These are phyloP conservation scores for Crotalus horridus DNA, from an alignment of 2,113 vertebrate species.

Conservation along the genomic window DNA sequence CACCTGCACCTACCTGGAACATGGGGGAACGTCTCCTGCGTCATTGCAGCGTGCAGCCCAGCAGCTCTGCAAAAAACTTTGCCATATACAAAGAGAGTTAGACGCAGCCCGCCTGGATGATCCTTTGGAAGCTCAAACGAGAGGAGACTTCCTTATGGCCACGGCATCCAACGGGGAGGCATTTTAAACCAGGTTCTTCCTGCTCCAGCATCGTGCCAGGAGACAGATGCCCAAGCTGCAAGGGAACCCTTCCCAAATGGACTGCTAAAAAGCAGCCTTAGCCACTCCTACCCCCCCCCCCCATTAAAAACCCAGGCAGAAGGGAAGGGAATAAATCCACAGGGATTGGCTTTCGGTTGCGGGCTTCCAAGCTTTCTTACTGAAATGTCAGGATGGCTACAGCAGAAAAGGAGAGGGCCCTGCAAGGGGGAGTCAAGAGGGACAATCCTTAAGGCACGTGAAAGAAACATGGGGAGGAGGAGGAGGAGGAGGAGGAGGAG, in stretches of 20 bases:
- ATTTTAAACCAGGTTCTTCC: neutral
- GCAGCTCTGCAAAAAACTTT: slow-evolving; percentile 82
- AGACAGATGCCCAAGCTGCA: too few relatives aligned
- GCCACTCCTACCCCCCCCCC: neutral
- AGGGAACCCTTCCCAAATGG: slow-evolving; percentile 1
- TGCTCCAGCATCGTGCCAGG: neutral
- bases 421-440: slow-evolving; percentile 59
- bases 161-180: neutral
- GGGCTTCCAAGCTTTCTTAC: slow-evolving; percentile 49
- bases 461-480: neutral
- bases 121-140: neutral
- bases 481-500: neutral
- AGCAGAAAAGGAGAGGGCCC: slow-evolving; percentile 53
- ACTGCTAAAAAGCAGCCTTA: neutral
- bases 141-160: neutral
- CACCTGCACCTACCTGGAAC: slow-evolving; percentile 73
- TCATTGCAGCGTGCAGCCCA: slow-evolving; percentile 77
- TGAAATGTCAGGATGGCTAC: slow-evolving; percentile 59
- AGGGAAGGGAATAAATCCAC: slow-evolving; percentile 24
- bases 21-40: slow-evolving; percentile 70
- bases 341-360: slow-evolving; percentile 36
- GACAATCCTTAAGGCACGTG: slow-evolving; percentile 45
- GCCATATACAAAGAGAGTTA: slow-evolving; percentile 69
- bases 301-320: neutral
- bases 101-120: neutral